Evolutionary conservation across 2,113 vertebrate genomes (phyloP), one percentile per base, ranked within the genome.

Genomic region (Chaetura pelagica): DNA sequence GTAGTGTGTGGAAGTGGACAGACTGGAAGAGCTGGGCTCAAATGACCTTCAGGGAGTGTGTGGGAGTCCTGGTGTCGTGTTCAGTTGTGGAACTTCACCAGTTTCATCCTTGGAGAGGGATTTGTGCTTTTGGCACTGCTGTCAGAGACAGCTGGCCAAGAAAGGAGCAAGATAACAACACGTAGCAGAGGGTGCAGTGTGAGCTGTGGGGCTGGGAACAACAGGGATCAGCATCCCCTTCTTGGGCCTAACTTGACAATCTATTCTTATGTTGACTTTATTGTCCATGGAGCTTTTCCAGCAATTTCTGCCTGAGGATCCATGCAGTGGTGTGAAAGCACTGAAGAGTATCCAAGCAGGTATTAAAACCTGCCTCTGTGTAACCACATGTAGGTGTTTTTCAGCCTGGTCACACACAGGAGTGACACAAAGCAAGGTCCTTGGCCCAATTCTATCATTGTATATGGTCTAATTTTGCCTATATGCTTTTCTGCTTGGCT

Each of bases 61-160:
- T 96, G 94, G 96, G 96, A 90, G 95, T 96, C 79, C 72, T 44
- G 93, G 89, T 78, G 91, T 93, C 17, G 32, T 90, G 83, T 94
- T 85, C 90, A 17, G 27, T 67, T 19, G 10, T 93, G 95, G 95
- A 92, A 42, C 48, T 15, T 67, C 48, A 91, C 85, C 92, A 90
- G 91, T 42, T 72, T 87, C 80, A 3, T 81, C 87, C 76, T 84
- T 7, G 0, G 87, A 86, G 87, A 85, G 85, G 59, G 76, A 84
- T 86, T 55, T 29, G 59, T 12, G 83, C 77, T 87, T 35, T 89
- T 55, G 7, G 76, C 51, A 12, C 42, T 11, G 35, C 52, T 76
- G 35, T 9, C 2, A 1, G 69, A 75, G 61, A 77, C 71, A n/a
- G 0, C 35, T 0, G 7, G 72, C 90, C 86, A 73, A 66, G 90